Conservation (phyloP, 2,113 vertebrate species). For the Rhea americana region DNA sequence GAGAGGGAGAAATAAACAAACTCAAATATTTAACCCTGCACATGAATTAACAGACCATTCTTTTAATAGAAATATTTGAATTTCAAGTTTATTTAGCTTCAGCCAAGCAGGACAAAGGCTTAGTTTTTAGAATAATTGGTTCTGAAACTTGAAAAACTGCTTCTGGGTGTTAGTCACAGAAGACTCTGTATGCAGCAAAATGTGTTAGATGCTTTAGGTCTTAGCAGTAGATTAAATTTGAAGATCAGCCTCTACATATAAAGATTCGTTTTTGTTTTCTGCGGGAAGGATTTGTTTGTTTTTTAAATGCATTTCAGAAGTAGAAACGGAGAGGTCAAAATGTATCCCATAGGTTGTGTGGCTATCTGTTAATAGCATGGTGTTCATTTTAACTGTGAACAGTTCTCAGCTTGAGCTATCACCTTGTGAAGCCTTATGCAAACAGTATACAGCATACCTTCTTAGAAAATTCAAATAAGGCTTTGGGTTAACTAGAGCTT, state of each 20-base stretch:
- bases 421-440: not conserved
- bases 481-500: not conserved
- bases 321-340: not conserved
- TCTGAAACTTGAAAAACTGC: conserved; percentile 13
- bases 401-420: not conserved
- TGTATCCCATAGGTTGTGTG: not conserved
- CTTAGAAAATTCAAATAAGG: not conserved
- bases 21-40: conserved; percentile 69
- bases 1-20: conserved; percentile 70
- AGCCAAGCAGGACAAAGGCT: conserved; percentile 21
- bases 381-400: rapidly evolving
- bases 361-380: not conserved
- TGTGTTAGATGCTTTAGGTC: not conserved
- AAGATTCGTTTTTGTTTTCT: not conserved
- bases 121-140: not conserved
- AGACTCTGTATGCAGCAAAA: not conserved
- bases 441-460: not conserved
- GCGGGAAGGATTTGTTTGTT: too few relatives aligned
- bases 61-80: conserved; percentile 48
- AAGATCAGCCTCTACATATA: not conserved
- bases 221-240: not conserved
- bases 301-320: not conserved
- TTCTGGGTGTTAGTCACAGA: not conserved
- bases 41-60: conserved; percentile 68
- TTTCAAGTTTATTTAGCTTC: conserved; percentile 57